Evolutionary conservation across 92 coral and sea anemone species (phyloP), one percentile per base, ranked within the genome.

Genomic region (Porites rus): DNA sequence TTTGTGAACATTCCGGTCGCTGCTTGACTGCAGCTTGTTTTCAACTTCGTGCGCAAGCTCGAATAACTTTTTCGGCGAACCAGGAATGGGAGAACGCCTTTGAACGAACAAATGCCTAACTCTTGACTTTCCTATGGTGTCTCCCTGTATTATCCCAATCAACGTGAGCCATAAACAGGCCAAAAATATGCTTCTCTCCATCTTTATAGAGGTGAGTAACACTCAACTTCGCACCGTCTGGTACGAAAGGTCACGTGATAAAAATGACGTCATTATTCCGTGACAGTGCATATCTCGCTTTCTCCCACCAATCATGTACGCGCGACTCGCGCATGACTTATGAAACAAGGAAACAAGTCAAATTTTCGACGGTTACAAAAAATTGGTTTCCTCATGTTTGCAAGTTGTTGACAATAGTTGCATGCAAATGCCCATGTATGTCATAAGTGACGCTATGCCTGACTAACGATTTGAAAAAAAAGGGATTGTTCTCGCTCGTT

Each of bases 31-130:
- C 43, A 19, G 10, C 7, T 68, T 51, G 75, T 75, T 82, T 24
- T 69, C 21, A 19, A 72, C 65, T 76, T 92, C 76, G 21, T 64
- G 74, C 24, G 80, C 72, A 25, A 94, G 51, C 73, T 80, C 87
- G 13, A 72, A 77, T 56, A 94, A 51, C 70, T 82, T 79, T 73
- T 61, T 83, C 59, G 98, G 90, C 10, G 95, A 84, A 51, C 98
- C 98, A 17, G 96, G 98, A 69, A 91, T 76, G 1, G 94, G 93
- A 18, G 59, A 71, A 61, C 75, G 84, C 72, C 97, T 83, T 60
- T 92, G 95, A 54, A 96, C 92, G 76, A 94, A 95, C 61, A 91
- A 75, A 54, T 85, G 90, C 78, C 84, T 91, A 53, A n/a, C 65
- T 16, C 86, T 84, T 56, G 72, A 46, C 67, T 59, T 50, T 51